These are phyloP conservation scores for Rhodophaea formosa DNA, from an alignment of 2,888 invertebrate genomes.

Conservation along the genomic window DNA sequence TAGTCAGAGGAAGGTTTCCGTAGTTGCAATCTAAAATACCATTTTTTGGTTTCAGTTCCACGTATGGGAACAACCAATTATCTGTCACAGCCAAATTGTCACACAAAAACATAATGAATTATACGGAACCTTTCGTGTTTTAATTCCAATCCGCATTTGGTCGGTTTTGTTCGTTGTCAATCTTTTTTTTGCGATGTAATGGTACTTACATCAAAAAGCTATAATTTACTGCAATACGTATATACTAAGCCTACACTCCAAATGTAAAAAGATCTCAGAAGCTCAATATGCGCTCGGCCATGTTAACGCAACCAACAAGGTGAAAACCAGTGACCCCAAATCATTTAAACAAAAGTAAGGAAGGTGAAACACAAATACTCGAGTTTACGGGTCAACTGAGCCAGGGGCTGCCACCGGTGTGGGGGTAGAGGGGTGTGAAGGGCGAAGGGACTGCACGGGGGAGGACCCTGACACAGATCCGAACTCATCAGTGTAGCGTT, in stretches of 20 bases:
- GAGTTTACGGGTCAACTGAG: conserved; percentile 70
- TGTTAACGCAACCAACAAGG: conserved; percentile 27
- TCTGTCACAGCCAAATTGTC: no score
- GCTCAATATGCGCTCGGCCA: neutral
- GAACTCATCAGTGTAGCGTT: conserved; percentile 69
- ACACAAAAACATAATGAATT: no score
- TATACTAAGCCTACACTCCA: neutral
- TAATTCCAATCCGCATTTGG: no score
- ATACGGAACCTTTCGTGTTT: no score
- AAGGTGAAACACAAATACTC: conserved; percentile 67
- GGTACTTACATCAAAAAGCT: no score
- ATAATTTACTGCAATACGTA: no score
- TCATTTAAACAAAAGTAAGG: conserved; percentile 56
- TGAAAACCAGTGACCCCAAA: conserved; percentile 50
- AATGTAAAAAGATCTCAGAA: neutral
- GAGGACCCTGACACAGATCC: conserved; percentile 79
- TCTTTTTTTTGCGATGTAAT: no score
- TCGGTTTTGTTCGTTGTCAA: no score
- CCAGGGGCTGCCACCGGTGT: conserved; percentile 48
- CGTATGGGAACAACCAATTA: no score
- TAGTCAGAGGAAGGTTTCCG: no score
- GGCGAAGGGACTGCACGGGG: conserved; percentile 65
- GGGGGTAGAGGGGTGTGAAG: conserved; percentile 56
- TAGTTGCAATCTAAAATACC: no score
- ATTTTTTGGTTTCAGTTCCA: no score